phyloP scores from a whole-genome alignment of 2,797 vertebrate species.

The Syngnathus rostellatus region DNA sequence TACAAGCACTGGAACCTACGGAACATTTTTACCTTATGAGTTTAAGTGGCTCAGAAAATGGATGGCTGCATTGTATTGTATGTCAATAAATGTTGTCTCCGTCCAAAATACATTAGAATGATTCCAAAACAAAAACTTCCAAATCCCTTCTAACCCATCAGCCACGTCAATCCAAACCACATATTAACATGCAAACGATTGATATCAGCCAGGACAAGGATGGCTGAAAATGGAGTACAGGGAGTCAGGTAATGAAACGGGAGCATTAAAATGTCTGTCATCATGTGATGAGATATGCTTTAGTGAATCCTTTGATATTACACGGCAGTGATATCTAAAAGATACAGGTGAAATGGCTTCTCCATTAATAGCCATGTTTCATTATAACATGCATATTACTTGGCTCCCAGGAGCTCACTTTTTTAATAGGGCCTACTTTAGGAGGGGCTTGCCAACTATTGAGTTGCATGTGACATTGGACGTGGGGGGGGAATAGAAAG shows the following conservation, averaged over 20 bases:
- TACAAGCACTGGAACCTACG: background rate
- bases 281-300: constrained; percentile 72
- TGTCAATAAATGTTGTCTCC: constrained; percentile 65
- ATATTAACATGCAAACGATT: constrained; percentile 47
- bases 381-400: constrained; percentile 83
- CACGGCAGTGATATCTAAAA: constrained; percentile 74
- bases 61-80: constrained; percentile 10
- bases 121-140: constrained; percentile 29
- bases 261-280: constrained; percentile 63
- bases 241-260: constrained; percentile 57
- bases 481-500: constrained; percentile 46
- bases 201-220: constrained; percentile 36
- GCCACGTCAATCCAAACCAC: constrained; percentile 49
- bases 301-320: constrained; percentile 73
- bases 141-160: constrained; percentile 49
- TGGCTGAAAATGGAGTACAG: constrained; percentile 44
- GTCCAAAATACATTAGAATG: constrained; percentile 53
- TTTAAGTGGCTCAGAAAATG: no score
- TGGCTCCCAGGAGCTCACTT: constrained; percentile 74
- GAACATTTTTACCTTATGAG: no score
- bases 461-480: constrained; percentile 59
- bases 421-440: constrained; percentile 74
- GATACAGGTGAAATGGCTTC: constrained; percentile 77
- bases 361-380: constrained; percentile 80
- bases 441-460: constrained; percentile 60